These are phyloP conservation scores for Sebastolobus altivelis DNA, from an alignment of 2,797 vertebrate species.

Conservation along the genomic window DNA sequence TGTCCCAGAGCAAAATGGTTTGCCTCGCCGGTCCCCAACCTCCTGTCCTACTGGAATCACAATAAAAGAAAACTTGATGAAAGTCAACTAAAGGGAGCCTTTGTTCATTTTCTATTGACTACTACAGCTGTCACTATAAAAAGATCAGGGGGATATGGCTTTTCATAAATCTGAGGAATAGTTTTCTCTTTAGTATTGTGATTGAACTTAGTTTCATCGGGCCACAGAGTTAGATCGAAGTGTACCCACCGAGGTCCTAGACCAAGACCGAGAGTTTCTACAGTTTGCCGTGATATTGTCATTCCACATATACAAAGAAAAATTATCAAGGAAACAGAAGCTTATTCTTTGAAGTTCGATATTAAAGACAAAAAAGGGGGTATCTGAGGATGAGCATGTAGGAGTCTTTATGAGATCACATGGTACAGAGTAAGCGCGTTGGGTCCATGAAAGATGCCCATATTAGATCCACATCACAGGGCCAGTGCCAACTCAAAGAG, in stretches of 20 bases:
- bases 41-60: conserved; percentile 76
- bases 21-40: conserved; percentile 61
- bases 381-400: conserved; percentile 81
- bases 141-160: conserved; percentile 63
- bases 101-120: conserved; percentile 70
- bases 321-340: conserved; percentile 82
- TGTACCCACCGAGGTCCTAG: conserved; percentile 60
- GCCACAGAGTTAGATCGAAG: conserved; percentile 61
- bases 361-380: conserved; percentile 80
- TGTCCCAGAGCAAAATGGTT: conserved; percentile 65
- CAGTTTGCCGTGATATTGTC: conserved; percentile 66
- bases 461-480: conserved; percentile 87
- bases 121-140: conserved; percentile 73
- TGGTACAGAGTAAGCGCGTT: conserved; percentile 78
- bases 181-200: conserved; percentile 56
- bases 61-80: conserved; percentile 82
- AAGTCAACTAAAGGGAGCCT: conserved; percentile 73
- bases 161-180: conserved; percentile 70
- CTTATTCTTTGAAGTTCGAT: conserved; percentile 81
- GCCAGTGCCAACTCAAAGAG: conserved; percentile 84
- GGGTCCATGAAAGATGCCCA: conserved; percentile 85
- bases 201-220: conserved; percentile 72
- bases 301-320: conserved; percentile 76
- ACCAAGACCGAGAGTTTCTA: conserved; percentile 60
- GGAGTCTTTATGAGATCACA: conserved; percentile 87